Conservation (phyloP, 2,797 vertebrate species). For the Melanotaenia boesemani region DNA sequence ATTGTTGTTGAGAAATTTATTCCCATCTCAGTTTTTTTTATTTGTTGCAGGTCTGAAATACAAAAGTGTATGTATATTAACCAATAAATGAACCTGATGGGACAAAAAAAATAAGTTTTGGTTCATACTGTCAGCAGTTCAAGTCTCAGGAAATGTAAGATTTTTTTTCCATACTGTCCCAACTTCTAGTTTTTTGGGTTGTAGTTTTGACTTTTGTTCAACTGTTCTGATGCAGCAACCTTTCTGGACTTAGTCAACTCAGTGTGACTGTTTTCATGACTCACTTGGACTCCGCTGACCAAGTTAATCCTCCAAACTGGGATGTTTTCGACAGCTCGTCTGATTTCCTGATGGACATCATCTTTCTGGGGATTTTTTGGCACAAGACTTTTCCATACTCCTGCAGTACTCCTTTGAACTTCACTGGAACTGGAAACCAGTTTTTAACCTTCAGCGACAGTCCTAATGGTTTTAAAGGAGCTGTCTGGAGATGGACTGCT, state of each 20-base stretch:
- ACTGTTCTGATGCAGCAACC: background rate
- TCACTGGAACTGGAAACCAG: background rate
- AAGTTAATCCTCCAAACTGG: too few species aligned
- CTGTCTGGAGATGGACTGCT: conserved; percentile 1
- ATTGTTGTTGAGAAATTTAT: too few species aligned
- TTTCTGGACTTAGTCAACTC: background rate
- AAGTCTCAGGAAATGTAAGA: too few species aligned
- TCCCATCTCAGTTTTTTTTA: too few species aligned
- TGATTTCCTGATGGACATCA: background rate
- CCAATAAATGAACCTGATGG: too few species aligned
- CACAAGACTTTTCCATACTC: background rate
- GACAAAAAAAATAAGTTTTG: too few species aligned
- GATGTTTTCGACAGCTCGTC: background rate
- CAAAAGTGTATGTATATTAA: too few species aligned
- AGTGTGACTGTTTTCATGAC: background rate
- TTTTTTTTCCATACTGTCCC: too few species aligned
- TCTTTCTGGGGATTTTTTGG: background rate
- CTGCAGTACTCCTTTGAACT: background rate
- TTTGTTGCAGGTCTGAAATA: too few species aligned
- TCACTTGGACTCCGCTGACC: background rate
- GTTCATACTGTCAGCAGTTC: too few species aligned
- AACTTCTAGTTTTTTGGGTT: too few species aligned
- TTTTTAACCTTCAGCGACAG: background rate
- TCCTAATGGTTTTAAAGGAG: conserved; percentile 1
- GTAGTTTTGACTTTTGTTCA: background rate